A percentile compares a stretch with the other conserved stretches of the same genome.
Conservation (phyloP, 2,888 invertebrate genomes). For the Eurytoma californica region DNA sequence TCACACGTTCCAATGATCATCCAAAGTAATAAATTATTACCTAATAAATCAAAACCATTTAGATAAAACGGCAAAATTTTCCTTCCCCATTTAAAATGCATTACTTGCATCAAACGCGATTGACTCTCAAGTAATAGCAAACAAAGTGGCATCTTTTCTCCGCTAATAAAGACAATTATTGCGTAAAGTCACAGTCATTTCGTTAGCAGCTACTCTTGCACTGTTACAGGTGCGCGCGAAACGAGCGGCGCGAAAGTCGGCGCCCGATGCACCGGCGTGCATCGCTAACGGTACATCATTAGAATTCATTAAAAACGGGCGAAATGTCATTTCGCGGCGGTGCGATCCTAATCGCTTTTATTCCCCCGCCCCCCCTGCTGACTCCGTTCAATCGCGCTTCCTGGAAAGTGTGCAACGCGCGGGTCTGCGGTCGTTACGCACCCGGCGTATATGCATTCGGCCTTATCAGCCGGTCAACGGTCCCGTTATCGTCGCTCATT, state of each 20-base stretch:
- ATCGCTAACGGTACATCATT: conserved; percentile 15
- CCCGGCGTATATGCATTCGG: neutral
- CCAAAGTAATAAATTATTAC: no score
- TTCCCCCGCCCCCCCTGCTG: neutral
- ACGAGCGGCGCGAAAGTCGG: neutral
- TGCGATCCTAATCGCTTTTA: conserved; percentile 2
- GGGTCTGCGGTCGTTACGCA: neutral
- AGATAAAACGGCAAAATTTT: no score
- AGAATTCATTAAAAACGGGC: conserved; percentile 25
- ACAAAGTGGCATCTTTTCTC: no score
- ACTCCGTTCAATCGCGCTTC: neutral
- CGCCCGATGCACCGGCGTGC: neutral
- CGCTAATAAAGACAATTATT: no score
- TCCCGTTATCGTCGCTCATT: conserved; percentile 45
- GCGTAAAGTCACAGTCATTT: no score
- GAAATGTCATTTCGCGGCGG: conserved; percentile 23
- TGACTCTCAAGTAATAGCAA: no score
- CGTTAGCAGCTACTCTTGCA: no score
- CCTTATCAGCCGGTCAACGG: conserved; percentile 55
- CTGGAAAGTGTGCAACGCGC: conserved; percentile 18
- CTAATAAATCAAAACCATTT: no score
- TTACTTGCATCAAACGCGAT: no score
- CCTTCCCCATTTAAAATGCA: no score
- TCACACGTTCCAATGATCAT: no score
- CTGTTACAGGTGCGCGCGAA: no score